phyloP scores from a whole-genome alignment of 1,140 invertebrate genomes.

The Drosophila teissieri region DNA sequence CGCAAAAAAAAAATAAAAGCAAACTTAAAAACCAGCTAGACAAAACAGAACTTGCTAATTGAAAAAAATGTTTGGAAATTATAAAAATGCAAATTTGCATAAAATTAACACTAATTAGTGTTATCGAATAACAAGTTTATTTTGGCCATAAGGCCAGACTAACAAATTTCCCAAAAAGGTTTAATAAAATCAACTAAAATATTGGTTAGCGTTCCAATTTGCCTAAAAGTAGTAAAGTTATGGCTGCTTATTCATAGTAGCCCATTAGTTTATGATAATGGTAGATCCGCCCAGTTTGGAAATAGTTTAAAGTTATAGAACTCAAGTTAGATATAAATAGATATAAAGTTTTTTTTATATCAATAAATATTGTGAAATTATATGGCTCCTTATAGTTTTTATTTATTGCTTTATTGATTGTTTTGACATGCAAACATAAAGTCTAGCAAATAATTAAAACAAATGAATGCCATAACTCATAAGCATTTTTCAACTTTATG shows the following conservation, averaged over 20 bases:
- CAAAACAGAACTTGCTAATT: conserved; percentile 33
- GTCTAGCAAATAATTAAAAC: conserved; percentile 22
- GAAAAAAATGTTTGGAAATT: conserved; percentile 14
- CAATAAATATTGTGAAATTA: too few species aligned
- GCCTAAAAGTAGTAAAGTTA: conserved; percentile 13
- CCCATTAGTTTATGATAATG: conserved; percentile 8
- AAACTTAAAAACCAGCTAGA: not conserved
- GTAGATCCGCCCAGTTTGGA: not conserved
- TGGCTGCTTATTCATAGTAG: not conserved
- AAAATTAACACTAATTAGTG: conserved; percentile 35
- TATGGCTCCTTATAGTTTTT: not conserved
- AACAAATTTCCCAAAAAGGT: conserved; percentile 28
- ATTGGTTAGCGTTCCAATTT: conserved; percentile 23
- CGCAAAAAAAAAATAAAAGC: not conserved
- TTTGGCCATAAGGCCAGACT: conserved; percentile 40
- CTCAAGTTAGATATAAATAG: too few species aligned
- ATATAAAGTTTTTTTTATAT: too few species aligned
- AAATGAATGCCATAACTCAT: conserved; percentile 12
- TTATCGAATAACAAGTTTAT: conserved; percentile 25
- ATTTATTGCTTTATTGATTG: conserved; percentile 11
- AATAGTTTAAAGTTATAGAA: too few species aligned
- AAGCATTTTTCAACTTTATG: conserved; percentile 11
- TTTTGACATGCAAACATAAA: conserved; percentile 26
- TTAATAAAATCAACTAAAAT: conserved; percentile 27
- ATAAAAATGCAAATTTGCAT: conserved; percentile 34